Conservation (phyloP, 2,113 vertebrate species). For the Egretta garzetta region DNA sequence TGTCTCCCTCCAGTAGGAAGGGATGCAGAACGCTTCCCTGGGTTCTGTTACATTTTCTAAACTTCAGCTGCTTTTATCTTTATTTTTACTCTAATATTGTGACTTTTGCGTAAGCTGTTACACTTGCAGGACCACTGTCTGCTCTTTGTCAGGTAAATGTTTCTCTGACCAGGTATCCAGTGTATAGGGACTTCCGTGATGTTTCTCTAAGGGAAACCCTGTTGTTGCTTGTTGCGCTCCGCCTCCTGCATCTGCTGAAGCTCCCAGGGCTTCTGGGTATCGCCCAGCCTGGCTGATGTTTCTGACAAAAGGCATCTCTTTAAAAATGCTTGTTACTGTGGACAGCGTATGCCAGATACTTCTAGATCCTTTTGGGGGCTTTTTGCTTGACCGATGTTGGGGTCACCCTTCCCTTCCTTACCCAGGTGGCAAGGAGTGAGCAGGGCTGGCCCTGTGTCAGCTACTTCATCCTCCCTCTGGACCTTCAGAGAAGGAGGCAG, state of each 20-base stretch:
- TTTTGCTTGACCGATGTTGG: rapidly evolving
- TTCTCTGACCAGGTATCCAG: not conserved
- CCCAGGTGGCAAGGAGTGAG: not conserved
- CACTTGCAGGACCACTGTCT: not conserved
- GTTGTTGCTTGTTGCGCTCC: not conserved
- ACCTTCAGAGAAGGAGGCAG: not conserved
- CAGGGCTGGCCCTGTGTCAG: not conserved
- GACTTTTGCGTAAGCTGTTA: not conserved
- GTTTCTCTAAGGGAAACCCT: not conserved
- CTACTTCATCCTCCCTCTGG: not conserved
- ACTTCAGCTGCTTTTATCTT: not conserved
- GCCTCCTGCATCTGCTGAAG: not conserved
- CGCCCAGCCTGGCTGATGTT: not conserved
- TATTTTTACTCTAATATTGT: not conserved
- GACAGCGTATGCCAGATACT: not conserved
- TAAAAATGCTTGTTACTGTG: not conserved
- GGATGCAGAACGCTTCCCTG: not conserved
- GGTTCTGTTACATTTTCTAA: not conserved
- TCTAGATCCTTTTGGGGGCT: not conserved
- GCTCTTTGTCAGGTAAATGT: not conserved
- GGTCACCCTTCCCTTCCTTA: not conserved
- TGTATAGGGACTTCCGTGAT: not conserved
- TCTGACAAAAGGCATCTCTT: not conserved
- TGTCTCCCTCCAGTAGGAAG: not conserved
- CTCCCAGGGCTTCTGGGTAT: not conserved